phyloP scores from a whole-genome alignment of 2,888 invertebrate species.

The Melieria picta region DNA sequence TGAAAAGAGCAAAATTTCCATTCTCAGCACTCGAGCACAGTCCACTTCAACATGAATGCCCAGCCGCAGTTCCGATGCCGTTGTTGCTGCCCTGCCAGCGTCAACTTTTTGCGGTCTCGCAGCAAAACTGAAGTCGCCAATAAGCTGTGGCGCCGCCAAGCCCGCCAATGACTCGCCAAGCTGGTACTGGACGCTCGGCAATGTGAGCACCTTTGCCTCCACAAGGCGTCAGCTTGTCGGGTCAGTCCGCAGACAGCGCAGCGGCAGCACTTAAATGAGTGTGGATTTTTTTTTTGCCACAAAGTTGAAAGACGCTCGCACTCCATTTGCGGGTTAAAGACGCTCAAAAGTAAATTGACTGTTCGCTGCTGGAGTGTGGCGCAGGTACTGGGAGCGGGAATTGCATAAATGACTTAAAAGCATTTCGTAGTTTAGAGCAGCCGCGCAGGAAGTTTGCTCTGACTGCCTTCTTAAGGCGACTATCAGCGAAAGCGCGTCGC shows the following conservation, averaged over 20 bases:
- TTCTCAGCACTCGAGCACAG: too few relatives aligned
- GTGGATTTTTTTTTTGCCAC: neutral
- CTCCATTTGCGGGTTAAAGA: neutral
- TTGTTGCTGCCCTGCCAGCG: too few relatives aligned
- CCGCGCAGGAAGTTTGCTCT: neutral
- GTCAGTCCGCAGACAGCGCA: neutral
- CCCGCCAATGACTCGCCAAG: too few relatives aligned
- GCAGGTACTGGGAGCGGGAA: neutral
- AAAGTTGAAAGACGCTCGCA: neutral
- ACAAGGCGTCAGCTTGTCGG: too few relatives aligned
- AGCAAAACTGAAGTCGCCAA: too few relatives aligned
- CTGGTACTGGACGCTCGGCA: too few relatives aligned
- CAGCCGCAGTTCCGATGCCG: too few relatives aligned
- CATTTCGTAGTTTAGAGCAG: constrained; percentile 8
- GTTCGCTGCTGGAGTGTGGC: neutral
- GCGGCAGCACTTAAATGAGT: neutral
- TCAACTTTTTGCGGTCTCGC: too few relatives aligned
- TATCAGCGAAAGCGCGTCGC: neutral
- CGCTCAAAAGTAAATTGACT: neutral
- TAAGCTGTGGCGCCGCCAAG: too few relatives aligned
- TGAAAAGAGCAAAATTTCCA: too few relatives aligned
- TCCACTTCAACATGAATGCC: too few relatives aligned
- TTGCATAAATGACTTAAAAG: constrained; percentile 18
- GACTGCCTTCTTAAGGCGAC: neutral
- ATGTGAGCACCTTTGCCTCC: too few relatives aligned